Evolutionary conservation across 2,797 vertebrate genomes (phyloP).

Genomic region (Hydrolagus colliei): DNA sequence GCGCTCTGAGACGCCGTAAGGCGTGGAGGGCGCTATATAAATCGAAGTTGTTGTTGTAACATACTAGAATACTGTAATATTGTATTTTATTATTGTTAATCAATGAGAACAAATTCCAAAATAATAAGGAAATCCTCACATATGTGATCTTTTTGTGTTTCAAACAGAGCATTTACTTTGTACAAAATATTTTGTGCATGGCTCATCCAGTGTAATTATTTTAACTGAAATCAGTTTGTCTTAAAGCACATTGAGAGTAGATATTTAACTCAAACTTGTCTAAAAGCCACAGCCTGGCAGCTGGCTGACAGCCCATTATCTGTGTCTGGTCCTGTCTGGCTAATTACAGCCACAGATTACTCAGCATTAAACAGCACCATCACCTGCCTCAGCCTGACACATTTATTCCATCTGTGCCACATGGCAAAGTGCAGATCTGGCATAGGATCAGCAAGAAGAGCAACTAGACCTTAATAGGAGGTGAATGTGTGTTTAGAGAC

Average conservation of each 20-base stretch:
- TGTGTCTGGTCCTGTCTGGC: constrained; percentile 66
- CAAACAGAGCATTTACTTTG: background rate
- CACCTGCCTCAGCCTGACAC: constrained; percentile 74
- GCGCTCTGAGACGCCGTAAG: no score
- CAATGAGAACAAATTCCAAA: background rate
- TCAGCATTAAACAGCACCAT: constrained; percentile 62
- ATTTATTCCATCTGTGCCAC: constrained; percentile 81
- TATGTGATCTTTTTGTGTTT: background rate
- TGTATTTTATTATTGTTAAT: background rate
- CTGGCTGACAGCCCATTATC: constrained; percentile 75
- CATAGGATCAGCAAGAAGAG: constrained; percentile 55
- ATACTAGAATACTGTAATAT: background rate
- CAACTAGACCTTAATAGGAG: constrained; percentile 55
- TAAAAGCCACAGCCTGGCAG: constrained; percentile 59
- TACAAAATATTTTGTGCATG: background rate
- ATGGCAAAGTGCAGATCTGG: constrained; percentile 55
- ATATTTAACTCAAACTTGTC: constrained; percentile 13
- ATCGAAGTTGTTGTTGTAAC: background rate
- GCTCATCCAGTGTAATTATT: constrained; percentile 1
- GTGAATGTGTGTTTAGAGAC: constrained; percentile 63
- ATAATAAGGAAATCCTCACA: background rate
- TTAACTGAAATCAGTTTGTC: background rate
- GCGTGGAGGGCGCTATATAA: no score
- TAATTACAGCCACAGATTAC: constrained; percentile 85
- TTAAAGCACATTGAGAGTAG: background rate